phyloP scores from a whole-genome alignment of 2,113 vertebrate species.

The Python bivittatus region DNA sequence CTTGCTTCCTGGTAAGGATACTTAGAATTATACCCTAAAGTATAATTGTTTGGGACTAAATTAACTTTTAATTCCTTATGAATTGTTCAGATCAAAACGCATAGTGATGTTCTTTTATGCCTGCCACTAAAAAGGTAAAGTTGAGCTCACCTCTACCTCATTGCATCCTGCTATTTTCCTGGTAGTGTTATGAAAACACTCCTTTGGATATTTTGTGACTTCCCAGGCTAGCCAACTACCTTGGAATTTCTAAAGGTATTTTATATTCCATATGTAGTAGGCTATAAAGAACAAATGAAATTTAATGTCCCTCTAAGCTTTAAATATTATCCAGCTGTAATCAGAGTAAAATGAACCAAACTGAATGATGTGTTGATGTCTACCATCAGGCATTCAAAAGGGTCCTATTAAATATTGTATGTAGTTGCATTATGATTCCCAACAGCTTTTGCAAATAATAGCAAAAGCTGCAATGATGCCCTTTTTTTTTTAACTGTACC shows the following conservation, averaged over 20 bases:
- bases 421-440: conserved; percentile 38
- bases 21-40: not conserved
- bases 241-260: not conserved
- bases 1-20: not conserved
- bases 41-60: not conserved
- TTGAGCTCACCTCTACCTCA: not conserved
- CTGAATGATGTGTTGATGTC: conserved; percentile 18
- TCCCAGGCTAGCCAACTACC: not conserved
- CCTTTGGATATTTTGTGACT: not conserved
- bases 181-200: not conserved
- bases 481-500: conserved; percentile 20
- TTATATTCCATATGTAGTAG: not conserved
- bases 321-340: not conserved
- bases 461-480: conserved; percentile 43
- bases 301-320: not conserved
- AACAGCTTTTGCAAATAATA: conserved; percentile 45
- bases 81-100: not conserved
- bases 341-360: conserved; percentile 39
- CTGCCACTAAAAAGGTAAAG: not conserved
- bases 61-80: not conserved
- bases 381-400: conserved; percentile 6
- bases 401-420: conserved; percentile 28
- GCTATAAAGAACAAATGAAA: conserved; percentile 4
- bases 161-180: not conserved
- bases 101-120: not conserved